Evolutionary conservation across 2,113 vertebrate genomes (phyloP).

Genomic region (Notarius lentiginosus): DNA sequence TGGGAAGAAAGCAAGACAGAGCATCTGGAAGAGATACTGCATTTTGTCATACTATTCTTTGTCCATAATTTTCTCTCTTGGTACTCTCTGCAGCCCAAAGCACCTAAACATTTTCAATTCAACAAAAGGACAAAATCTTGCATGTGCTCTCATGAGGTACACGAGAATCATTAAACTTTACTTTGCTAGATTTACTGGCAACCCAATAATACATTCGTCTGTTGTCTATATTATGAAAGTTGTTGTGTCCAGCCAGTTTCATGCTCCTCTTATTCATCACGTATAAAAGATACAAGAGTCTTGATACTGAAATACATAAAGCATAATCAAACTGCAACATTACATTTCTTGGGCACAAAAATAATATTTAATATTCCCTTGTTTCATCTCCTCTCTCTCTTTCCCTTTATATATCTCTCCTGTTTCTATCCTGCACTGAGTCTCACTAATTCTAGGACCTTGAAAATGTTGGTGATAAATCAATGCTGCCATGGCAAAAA

Average conservation of each 20-base stretch:
- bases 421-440: constrained; percentile 63
- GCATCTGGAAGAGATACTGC: constrained; percentile 20
- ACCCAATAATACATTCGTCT: not conserved
- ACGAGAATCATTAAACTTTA: no score
- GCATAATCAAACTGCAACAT: constrained; percentile 28
- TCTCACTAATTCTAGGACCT: constrained; percentile 73
- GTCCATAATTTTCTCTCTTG: constrained; percentile 2
- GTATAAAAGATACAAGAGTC: not conserved
- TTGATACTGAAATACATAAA: constrained; percentile 32
- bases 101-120: not conserved
- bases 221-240: not conserved
- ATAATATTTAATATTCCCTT: not conserved
- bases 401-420: constrained; percentile 36
- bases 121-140: not conserved
- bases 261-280: not conserved
- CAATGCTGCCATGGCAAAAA: constrained; percentile 71
- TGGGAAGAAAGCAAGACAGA: not conserved
- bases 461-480: constrained; percentile 75
- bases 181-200: no score
- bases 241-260: not conserved
- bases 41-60: not conserved
- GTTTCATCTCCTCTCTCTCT: not conserved
- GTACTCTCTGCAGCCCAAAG: not conserved
- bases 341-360: constrained; percentile 32
- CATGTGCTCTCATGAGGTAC: not conserved